Evolutionary conservation across 2,888 invertebrate genomes (phyloP).

Genomic region (Cantharis flavilabris): DNA sequence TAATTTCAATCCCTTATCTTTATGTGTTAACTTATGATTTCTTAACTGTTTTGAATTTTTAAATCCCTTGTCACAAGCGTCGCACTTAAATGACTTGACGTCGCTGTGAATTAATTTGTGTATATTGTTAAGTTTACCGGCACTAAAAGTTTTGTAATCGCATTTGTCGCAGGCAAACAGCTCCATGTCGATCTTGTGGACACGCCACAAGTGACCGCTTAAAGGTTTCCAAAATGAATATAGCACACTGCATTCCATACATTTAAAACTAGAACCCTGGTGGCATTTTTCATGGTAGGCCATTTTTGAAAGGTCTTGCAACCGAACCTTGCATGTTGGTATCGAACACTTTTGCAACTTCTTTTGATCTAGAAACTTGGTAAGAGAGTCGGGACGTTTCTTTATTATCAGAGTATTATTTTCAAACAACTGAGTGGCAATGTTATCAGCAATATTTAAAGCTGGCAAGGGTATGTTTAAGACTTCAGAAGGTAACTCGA

Average conservation of each 20-base stretch:
- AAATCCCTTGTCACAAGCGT: conserved; percentile 75
- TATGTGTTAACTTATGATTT: conserved; percentile 73
- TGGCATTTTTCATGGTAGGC: conserved; percentile 71
- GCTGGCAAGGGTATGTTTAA: conserved; percentile 25
- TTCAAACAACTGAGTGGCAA: conserved; percentile 29
- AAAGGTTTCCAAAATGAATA: conserved; percentile 67
- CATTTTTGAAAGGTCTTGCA: conserved; percentile 64
- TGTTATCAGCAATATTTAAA: conserved; percentile 23
- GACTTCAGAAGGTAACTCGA: neutral
- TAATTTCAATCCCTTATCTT: conserved; percentile 47
- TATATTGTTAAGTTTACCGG: conserved; percentile 70
- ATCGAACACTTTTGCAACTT: conserved; percentile 58
- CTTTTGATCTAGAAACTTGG: conserved; percentile 33
- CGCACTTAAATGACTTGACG: conserved; percentile 65
- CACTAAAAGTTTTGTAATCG: conserved; percentile 72
- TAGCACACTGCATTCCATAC: conserved; percentile 68
- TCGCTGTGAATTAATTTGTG: conserved; percentile 78
- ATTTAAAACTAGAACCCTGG: conserved; percentile 55
- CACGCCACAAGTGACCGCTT: conserved; percentile 80
- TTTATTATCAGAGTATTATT: conserved; percentile 21
- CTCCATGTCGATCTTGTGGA: conserved; percentile 79
- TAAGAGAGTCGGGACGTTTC: conserved; percentile 35
- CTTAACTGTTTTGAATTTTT: conserved; percentile 79
- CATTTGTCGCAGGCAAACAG: conserved; percentile 77
- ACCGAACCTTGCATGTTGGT: conserved; percentile 61